These are phyloP conservation scores for Panagrolaimus sp. DNA, from an alignment of 1,140 invertebrate species.

Conservation along the genomic window DNA sequence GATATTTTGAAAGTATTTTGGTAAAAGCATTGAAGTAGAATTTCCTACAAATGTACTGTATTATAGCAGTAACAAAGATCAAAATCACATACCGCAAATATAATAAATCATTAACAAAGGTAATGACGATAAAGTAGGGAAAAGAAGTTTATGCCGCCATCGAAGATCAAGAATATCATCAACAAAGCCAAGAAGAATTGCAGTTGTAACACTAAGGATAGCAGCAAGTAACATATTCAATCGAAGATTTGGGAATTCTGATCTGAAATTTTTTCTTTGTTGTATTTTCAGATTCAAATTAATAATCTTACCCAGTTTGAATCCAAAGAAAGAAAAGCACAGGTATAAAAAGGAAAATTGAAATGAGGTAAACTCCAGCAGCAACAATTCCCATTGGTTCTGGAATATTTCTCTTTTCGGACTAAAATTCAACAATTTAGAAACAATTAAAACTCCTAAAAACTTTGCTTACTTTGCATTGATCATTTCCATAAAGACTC, in stretches of 20 bases:
- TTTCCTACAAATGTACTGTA: conserved; percentile 69
- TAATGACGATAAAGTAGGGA: conserved; percentile 89
- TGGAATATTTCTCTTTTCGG: conserved; percentile 63
- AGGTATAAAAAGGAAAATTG: conserved; percentile 92
- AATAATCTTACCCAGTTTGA: background rate
- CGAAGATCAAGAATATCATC: conserved; percentile 93
- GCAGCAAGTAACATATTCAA: conserved; percentile 89
- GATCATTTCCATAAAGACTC: conserved; percentile 50
- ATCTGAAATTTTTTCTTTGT: too few species aligned
- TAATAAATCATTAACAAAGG: conserved; percentile 96
- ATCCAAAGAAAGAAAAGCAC: conserved; percentile 71
- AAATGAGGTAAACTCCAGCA: conserved; percentile 86
- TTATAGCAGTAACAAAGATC: too few species aligned
- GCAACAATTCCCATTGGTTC: conserved; percentile 91
- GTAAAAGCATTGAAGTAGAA: conserved; percentile 85
- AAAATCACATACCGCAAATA: conserved; percentile 69
- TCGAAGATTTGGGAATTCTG: conserved; percentile 65
- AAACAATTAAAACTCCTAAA: conserved; percentile 12
- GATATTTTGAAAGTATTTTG: conserved; percentile 71
- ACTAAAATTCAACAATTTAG: too few species aligned
- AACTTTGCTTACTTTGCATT: conserved; percentile 49
- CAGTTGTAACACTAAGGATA: conserved; percentile 90
- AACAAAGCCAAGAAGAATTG: conserved; percentile 93
- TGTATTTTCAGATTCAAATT: conserved; percentile 6
- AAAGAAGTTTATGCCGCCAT: conserved; percentile 90